Evolutionary conservation across 2,888 invertebrate genomes (phyloP).

Genomic region (Diaprepes abbreviatus): DNA sequence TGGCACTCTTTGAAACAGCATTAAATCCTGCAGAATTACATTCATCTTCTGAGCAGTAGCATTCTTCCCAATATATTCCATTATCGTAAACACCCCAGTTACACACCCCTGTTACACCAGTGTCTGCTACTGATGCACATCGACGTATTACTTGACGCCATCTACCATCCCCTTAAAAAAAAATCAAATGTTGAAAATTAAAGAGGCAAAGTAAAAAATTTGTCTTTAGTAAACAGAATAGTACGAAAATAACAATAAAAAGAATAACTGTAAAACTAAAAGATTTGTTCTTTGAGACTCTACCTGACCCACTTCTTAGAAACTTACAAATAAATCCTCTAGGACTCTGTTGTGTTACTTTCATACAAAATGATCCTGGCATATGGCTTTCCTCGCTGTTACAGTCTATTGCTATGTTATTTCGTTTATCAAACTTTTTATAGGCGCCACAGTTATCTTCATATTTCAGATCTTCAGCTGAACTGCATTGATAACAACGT

Average conservation of each 20-base stretch:
- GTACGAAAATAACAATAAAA: too few relatives aligned
- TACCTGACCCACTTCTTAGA: too few relatives aligned
- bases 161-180: conserved; percentile 89
- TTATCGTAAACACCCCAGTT: conserved; percentile 97
- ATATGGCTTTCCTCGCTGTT: conserved; percentile 93
- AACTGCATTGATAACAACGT: conserved; percentile 95
- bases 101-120: conserved; percentile 94
- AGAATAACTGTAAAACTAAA: too few relatives aligned
- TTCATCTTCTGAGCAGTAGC: conserved; percentile 93
- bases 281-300: too few relatives aligned
- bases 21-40: conserved; percentile 74
- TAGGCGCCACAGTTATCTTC: conserved; percentile 94
- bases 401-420: conserved; percentile 93
- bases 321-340: conserved; percentile 94
- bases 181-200: conserved; percentile 15
- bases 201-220: too few relatives aligned
- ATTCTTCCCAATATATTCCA: conserved; percentile 97
- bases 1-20: conserved; percentile 16
- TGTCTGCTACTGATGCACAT: conserved; percentile 91
- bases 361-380: conserved; percentile 97
- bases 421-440: conserved; percentile 83
- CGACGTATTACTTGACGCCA: conserved; percentile 93
- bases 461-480: conserved; percentile 83
- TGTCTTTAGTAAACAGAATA: too few relatives aligned
- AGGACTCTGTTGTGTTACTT: conserved; percentile 93